Conservation (phyloP, 1,140 invertebrate species). For the Brachionus plicatilis region DNA sequence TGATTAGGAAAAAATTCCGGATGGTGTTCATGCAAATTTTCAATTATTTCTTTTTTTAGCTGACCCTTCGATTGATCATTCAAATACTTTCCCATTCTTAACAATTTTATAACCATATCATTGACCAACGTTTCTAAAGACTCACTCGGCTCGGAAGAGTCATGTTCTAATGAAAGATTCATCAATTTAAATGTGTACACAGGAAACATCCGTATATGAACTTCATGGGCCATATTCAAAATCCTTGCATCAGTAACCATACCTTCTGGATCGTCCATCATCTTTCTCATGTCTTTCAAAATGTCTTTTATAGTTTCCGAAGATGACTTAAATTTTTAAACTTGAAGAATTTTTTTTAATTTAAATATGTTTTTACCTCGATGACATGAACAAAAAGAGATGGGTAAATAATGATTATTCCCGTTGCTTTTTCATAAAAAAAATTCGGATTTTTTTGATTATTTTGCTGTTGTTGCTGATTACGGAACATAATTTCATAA, state of each 20-base stretch:
- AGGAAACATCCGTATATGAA: constrained; percentile 27
- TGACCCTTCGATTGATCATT: constrained; percentile 24
- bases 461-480: constrained; percentile 20
- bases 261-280: neutral
- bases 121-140: constrained; percentile 1
- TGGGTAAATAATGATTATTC: constrained; percentile 35
- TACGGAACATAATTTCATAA: constrained; percentile 37
- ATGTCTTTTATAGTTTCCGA: constrained; percentile 13
- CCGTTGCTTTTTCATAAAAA: constrained; percentile 22
- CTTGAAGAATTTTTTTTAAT: neutral
- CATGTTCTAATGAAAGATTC: constrained; percentile 34
- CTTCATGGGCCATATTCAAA: constrained; percentile 4
- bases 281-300: constrained; percentile 1
- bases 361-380: neutral
- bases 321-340: constrained; percentile 7
- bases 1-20: constrained; percentile 37
- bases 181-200: constrained; percentile 31
- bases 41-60: constrained; percentile 22
- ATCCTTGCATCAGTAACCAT: constrained; percentile 13
- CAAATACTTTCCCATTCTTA: constrained; percentile 36
- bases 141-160: constrained; percentile 31
- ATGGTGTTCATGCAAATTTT: constrained; percentile 33
- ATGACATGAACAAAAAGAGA: constrained; percentile 17
- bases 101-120: neutral
- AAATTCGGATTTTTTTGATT: neutral